phyloP scores from a whole-genome alignment of 2,797 vertebrate genomes.

The Melanotaenia pygmaea region DNA sequence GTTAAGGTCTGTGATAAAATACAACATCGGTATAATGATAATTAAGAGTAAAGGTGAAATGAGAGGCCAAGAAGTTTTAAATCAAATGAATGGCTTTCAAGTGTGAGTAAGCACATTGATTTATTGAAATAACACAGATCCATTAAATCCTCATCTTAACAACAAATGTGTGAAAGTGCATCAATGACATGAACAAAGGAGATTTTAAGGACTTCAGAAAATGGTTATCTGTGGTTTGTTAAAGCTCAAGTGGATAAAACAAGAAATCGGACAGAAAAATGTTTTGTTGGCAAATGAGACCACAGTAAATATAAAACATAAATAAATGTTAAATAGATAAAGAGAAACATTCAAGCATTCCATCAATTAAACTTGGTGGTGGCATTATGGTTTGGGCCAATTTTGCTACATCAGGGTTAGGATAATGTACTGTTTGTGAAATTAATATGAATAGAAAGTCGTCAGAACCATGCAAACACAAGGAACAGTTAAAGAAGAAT shows the following conservation, averaged over 20 bases:
- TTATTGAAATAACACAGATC: background rate
- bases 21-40: background rate
- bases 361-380: background rate
- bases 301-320: background rate
- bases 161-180: no score
- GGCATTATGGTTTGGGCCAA: background rate
- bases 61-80: background rate
- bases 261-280: background rate
- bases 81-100: background rate
- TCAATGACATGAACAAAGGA: background rate
- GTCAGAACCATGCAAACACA: background rate
- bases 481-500: background rate
- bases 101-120: background rate
- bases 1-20: background rate
- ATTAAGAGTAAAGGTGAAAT: background rate
- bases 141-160: no score
- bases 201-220: background rate
- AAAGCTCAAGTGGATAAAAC: background rate
- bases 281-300: background rate
- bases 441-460: background rate
- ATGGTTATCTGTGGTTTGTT: background rate
- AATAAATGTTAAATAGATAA: background rate
- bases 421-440: background rate
- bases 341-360: background rate
- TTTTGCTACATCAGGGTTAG: background rate